Evolutionary conservation across 64 coral and sea anemone genomes (phyloP).

Genomic region (Platygyra sinensis): DNA sequence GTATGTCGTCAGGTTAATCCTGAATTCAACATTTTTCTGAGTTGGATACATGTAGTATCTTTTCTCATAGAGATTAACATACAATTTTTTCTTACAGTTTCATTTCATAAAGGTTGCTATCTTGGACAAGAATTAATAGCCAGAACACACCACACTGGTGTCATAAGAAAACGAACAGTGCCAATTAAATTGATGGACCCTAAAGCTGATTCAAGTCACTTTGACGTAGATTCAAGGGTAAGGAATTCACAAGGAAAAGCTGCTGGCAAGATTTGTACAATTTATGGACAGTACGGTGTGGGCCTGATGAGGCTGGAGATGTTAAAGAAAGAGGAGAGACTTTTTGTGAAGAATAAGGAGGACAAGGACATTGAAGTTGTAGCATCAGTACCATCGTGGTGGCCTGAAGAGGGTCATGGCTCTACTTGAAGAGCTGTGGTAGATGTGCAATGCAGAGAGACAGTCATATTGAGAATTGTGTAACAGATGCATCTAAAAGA

Average conservation of each 20-base stretch:
- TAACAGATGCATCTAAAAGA: background rate
- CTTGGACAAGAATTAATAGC: conserved; percentile 96
- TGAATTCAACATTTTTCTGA: background rate
- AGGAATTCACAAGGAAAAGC: conserved; percentile 72
- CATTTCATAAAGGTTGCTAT: conserved; percentile 98
- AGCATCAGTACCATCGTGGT: conserved; percentile 79
- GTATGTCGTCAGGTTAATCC: background rate
- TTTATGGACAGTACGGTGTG: conserved; percentile 66
- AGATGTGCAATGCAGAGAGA: background rate
- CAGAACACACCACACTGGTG: conserved; percentile 91
- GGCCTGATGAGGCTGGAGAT: conserved; percentile 82
- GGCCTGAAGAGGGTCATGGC: conserved; percentile 65
- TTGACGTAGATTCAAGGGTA: conserved; percentile 54
- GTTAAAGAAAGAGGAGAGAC: conserved; percentile 57
- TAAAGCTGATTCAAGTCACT: conserved; percentile 16
- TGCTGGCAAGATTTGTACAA: conserved; percentile 79
- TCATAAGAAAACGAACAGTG: conserved; percentile 89
- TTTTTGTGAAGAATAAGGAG: conserved; percentile 66
- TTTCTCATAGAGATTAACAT: background rate
- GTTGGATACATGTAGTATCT: background rate
- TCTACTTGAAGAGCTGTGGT: background rate
- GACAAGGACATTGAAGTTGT: conserved; percentile 57
- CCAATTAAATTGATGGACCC: conserved; percentile 60
- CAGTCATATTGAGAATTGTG: background rate
- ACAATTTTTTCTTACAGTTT: conserved; percentile 65